These are phyloP conservation scores for Dendrophyllia cribrosa DNA, from an alignment of 64 coral and sea anemone genomes.

Conservation along the genomic window DNA sequence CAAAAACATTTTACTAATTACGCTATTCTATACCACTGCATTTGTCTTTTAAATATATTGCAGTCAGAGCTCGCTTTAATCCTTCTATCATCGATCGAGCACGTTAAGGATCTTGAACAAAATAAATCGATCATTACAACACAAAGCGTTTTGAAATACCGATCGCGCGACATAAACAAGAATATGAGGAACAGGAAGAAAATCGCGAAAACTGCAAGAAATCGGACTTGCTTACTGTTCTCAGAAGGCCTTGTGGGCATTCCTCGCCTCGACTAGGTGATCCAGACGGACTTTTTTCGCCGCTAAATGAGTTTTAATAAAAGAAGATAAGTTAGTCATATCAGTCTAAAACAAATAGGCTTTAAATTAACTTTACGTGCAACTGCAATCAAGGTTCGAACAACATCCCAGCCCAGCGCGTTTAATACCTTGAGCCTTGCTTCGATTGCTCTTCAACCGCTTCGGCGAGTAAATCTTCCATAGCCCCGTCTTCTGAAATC, in stretches of 20 bases:
- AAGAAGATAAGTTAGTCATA: not conserved
- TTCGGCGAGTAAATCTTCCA: constrained; percentile 92
- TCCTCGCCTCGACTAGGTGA: constrained; percentile 16
- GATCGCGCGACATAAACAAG: not conserved
- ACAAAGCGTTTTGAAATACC: not conserved
- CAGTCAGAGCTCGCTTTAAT: not conserved
- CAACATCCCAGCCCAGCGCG: not conserved
- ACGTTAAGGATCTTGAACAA: not conserved
- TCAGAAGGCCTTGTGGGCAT: constrained; percentile 13
- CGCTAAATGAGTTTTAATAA: constrained; percentile 3
- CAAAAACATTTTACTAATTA: not conserved
- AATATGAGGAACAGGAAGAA: no score
- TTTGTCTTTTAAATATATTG: not conserved
- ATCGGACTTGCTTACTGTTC: not conserved
- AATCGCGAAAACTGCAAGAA: not conserved
- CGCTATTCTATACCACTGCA: not conserved
- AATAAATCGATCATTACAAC: constrained; percentile 1
- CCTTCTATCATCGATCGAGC: not conserved
- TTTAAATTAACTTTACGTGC: not conserved
- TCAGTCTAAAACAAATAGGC: not conserved
- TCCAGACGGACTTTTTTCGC: constrained; percentile 51
- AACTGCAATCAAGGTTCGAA: not conserved
- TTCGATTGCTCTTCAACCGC: constrained; percentile 89
- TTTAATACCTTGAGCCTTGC: constrained; percentile 67
- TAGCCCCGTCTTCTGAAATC: constrained; percentile 78